Evolutionary conservation across 1,140 invertebrate species (phyloP).

Genomic region (Hyles euphorbiae): DNA sequence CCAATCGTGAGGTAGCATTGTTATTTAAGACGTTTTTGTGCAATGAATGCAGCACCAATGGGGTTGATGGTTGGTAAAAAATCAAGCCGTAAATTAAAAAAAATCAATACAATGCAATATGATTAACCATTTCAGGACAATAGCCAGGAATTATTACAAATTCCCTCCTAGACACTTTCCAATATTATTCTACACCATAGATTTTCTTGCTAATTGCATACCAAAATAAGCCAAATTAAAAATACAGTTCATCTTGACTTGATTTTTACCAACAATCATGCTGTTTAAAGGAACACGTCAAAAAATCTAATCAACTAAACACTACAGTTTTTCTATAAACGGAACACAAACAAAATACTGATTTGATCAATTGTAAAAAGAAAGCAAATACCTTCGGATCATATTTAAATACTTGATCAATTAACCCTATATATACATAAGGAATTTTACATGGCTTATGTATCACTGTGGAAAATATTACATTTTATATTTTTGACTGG

Average conservation of each 20-base stretch:
- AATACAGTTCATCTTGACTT: no score
- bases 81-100: not conserved
- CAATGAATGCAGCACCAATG: constrained; percentile 11
- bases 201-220: no score
- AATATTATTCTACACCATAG: no score
- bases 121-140: no score
- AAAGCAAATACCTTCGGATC: not conserved
- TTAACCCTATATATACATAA: constrained; percentile 35
- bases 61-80: not conserved
- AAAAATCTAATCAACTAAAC: constrained; percentile 3
- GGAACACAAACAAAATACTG: constrained; percentile 4
- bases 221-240: no score
- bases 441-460: constrained; percentile 25
- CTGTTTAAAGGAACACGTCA: no score
- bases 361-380: constrained; percentile 4
- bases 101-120: not conserved
- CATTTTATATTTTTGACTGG: constrained; percentile 37
- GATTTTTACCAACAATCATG: no score
- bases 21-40: constrained; percentile 6
- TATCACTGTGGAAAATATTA: constrained; percentile 27
- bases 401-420: constrained; percentile 8
- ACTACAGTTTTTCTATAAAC: constrained; percentile 1
- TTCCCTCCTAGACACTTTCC: no score
- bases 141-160: no score
- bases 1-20: constrained; percentile 57